Conservation (phyloP, 2,113 vertebrate species). For the Cacatua alba region DNA sequence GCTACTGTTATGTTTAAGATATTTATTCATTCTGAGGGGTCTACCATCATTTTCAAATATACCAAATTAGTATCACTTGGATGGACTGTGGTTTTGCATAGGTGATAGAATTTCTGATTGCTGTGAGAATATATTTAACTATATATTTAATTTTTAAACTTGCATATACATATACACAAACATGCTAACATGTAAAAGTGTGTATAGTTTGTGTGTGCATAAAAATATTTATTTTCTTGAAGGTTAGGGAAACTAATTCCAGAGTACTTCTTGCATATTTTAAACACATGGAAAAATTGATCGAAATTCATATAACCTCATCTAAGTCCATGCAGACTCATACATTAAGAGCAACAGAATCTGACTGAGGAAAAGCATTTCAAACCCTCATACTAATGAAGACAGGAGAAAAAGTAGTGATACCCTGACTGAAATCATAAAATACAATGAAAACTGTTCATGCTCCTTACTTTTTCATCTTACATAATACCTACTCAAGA, state of each 20-base stretch:
- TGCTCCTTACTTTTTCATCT: neutral
- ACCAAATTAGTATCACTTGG: neutral
- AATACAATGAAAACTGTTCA: neutral
- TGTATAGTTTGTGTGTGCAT: neutral
- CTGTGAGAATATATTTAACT: neutral
- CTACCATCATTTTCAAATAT: neutral
- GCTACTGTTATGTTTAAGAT: neutral
- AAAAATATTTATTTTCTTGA: neutral
- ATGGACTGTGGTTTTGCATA: neutral
- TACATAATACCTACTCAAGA: neutral
- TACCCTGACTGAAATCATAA: neutral
- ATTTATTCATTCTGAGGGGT: neutral
- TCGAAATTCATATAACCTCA: neutral
- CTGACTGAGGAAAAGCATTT: neutral
- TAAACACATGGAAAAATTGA: neutral
- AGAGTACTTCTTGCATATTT: neutral
- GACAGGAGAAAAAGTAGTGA: neutral
- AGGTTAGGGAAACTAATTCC: neutral
- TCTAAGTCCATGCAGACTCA: neutral
- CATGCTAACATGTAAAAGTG: neutral
- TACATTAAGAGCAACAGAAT: neutral
- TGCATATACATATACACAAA: neutral
- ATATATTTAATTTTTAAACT: neutral
- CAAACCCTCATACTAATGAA: neutral
- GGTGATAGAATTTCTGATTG: neutral